Evolutionary conservation across 2,888 invertebrate species (phyloP).

Genomic region (Drosophila leonis): DNA sequence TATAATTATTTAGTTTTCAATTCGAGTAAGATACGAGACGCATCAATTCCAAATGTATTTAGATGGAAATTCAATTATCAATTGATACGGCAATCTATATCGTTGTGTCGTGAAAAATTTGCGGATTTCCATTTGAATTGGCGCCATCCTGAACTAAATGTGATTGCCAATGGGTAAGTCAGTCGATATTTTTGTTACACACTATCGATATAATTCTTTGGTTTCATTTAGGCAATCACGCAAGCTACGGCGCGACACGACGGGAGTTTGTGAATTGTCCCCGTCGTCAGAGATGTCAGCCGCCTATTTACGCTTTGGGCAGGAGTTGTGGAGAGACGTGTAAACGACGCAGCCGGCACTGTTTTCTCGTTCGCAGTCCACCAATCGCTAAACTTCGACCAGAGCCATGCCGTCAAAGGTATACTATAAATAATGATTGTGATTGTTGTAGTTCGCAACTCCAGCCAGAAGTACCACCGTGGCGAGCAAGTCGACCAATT

Average conservation of each 20-base stretch:
- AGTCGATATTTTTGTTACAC: background rate
- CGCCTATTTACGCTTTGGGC: background rate
- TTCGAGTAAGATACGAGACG: background rate
- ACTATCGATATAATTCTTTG: background rate
- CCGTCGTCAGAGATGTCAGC: background rate
- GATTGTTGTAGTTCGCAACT: background rate
- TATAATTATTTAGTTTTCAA: slow-evolving; percentile 10
- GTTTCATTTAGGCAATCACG: slow-evolving; percentile 4
- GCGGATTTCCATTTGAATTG: background rate
- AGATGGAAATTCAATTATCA: background rate
- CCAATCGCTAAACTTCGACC: background rate
- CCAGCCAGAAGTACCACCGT: background rate
- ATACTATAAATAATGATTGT: background rate
- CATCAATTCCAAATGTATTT: background rate
- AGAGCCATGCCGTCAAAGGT: background rate
- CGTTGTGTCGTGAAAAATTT: background rate
- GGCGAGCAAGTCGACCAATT: background rate
- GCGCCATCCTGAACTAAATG: slow-evolving; percentile 7
- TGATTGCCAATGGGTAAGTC: slow-evolving; percentile 46
- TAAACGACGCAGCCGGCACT: slow-evolving; percentile 10
- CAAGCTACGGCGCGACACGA: background rate
- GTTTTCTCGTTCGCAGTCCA: slow-evolving; percentile 37
- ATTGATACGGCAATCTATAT: background rate
- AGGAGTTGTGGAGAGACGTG: background rate
- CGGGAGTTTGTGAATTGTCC: background rate